These are phyloP conservation scores for Halocynthia aurantium DNA, from an alignment of 23 tunicate species.

Conservation along the genomic window DNA sequence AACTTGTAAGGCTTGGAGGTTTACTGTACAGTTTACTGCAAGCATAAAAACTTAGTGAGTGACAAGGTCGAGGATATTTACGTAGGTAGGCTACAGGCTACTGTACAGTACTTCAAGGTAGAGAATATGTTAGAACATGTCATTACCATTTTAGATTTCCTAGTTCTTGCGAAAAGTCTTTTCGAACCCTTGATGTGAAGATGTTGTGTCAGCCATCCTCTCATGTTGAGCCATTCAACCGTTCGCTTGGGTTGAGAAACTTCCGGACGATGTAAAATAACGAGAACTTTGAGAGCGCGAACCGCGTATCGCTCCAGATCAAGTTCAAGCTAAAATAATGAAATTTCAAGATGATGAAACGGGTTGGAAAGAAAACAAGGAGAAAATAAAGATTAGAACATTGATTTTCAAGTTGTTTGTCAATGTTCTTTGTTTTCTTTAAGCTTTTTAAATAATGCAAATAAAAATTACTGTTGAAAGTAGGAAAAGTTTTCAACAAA, in stretches of 20 bases:
- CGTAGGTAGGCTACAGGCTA: too few relatives aligned
- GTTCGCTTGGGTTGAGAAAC: conserved; percentile 74
- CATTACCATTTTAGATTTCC: conserved; percentile 66
- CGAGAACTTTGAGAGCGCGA: conserved; percentile 91
- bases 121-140: too few relatives aligned
- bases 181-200: conserved; percentile 80
- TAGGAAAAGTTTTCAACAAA: too few relatives aligned
- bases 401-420: too few relatives aligned
- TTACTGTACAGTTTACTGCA: too few relatives aligned
- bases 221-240: conserved; percentile 93
- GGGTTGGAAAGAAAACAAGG: not conserved
- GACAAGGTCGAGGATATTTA: too few relatives aligned
- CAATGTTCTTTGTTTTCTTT: too few relatives aligned
- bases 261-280: conserved; percentile 85
- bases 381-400: not conserved
- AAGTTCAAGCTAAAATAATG: conserved; percentile 49
- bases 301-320: conserved; percentile 60
- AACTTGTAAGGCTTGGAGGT: too few relatives aligned
- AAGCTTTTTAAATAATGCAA: too few relatives aligned
- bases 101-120: too few relatives aligned
- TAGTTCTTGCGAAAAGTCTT: conserved; percentile 71
- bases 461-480: too few relatives aligned
- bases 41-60: too few relatives aligned
- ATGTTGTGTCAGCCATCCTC: conserved; percentile 97
- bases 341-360: not conserved